These are phyloP conservation scores for Galeopsomyia nigrocyanea DNA, from an alignment of 2,888 invertebrate genomes.

Conservation along the genomic window DNA sequence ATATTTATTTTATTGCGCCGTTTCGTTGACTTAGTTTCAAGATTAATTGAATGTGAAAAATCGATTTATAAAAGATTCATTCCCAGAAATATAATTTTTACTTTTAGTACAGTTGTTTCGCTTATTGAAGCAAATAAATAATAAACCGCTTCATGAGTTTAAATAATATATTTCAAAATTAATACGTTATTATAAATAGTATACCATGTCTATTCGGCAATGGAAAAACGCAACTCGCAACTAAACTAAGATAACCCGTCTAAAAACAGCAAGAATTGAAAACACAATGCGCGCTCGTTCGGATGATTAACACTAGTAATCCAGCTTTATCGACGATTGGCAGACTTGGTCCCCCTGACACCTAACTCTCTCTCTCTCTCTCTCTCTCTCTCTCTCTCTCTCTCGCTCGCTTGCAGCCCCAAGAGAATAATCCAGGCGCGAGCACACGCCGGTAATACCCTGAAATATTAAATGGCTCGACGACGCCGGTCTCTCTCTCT, in stretches of 20 bases:
- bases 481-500: background rate
- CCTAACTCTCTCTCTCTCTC: slow-evolving; percentile 16
- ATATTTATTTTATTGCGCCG: too few relatives aligned
- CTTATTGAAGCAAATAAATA: too few relatives aligned
- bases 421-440: slow-evolving; percentile 54
- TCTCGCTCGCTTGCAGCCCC: slow-evolving; percentile 16
- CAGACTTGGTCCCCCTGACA: slow-evolving; percentile 52
- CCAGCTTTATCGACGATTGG: slow-evolving; percentile 63
- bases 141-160: too few relatives aligned
- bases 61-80: too few relatives aligned
- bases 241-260: too few relatives aligned
- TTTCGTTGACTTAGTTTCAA: background rate
- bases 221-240: too few relatives aligned
- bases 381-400: slow-evolving; percentile 22
- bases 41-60: background rate
- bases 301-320: slow-evolving; percentile 62
- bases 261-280: too few relatives aligned
- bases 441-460: slow-evolving; percentile 52
- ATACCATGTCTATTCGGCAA: too few relatives aligned
- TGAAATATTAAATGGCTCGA: slow-evolving; percentile 58
- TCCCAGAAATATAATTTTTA: too few relatives aligned
- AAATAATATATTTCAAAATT: too few relatives aligned
- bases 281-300: slow-evolving; percentile 10
- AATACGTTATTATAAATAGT: too few relatives aligned
- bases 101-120: too few relatives aligned